Base-by-base conservation (phyloP, 2,888 invertebrate genomes). In the Pyralis farinalis region DNA sequence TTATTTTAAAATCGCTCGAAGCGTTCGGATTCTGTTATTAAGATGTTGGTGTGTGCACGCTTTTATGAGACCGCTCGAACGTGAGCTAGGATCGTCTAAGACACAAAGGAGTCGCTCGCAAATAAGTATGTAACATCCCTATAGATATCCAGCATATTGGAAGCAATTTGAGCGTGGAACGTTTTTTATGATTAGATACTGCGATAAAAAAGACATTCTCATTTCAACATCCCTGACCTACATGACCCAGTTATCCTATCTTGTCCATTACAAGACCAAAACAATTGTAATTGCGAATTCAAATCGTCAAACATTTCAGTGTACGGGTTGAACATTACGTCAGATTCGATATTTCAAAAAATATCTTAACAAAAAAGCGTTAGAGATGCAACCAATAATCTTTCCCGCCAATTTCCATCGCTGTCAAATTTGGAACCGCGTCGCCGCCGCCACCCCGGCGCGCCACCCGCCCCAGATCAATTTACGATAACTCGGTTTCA, bases 371-470 rank as follows among this genome's bases (percentile, higher is more conserved):
- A 42, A 56, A 63, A 75, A 73, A 74, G 2, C 71, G 59, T 41
- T 53, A 46, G 58, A 61, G 53, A 61, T 61, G 67, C 72, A 67
- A 77, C 79, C 80, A 80, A 81, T 83, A 86, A 86, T 84, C 75
- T 84, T 85, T 84, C 81, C 80, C 86, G 86, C 85, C 88, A 87
- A 88, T 87, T 87, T 85, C 83, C 84, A 85, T 88, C 75, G 84
- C 85, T 87, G 88, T 88, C 88, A 87, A 88, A 87, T 87, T 87
- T 83, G 83, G 85, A 68, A 74, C 70, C 74, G 71, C 77, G 73
- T 62, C 69, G 63, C 56, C 56, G 63, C 56, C 56, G 58, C 62
- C 63, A 51, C 59, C 63, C 58, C 53, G 55, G 58, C 53, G 66
- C 63, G 63, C 69, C 71, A 65, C 68, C 66, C 73, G 57, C 59